Conservation (phyloP, 2,797 vertebrate species). For the Petrocephalus sullivani region DNA sequence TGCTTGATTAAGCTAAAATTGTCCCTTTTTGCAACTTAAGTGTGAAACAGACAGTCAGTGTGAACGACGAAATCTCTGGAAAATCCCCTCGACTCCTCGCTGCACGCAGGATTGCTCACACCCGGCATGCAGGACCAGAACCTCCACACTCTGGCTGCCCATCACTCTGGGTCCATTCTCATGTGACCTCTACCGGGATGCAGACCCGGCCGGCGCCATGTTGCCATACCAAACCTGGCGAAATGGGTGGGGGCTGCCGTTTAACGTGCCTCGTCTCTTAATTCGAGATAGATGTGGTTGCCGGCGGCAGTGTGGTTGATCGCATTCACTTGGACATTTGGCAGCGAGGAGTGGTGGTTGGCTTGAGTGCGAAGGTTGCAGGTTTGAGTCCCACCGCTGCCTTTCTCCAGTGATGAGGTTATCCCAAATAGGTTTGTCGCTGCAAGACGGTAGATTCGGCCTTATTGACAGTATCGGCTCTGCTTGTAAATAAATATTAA, state of each 20-base stretch:
- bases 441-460: not conserved
- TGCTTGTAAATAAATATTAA: not conserved
- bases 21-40: conserved; percentile 45
- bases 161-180: not conserved
- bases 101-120: not conserved
- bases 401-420: not conserved
- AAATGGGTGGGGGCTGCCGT: not conserved
- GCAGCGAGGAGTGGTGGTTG: not conserved
- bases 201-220: not conserved
- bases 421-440: not conserved
- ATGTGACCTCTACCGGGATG: not conserved
- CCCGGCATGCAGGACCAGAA: not conserved
- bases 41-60: conserved; percentile 42
- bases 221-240: not conserved
- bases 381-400: not conserved
- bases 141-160: not conserved
- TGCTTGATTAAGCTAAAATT: conserved; percentile 51
- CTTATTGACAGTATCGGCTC: not conserved
- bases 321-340: not conserved
- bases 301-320: not conserved
- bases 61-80: conserved; percentile 37
- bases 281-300: not conserved
- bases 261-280: not conserved
- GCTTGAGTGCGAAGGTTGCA: not conserved
- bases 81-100: conserved; percentile 9